phyloP scores from a whole-genome alignment of 2,113 vertebrate species.

The Mobula hypostoma region DNA sequence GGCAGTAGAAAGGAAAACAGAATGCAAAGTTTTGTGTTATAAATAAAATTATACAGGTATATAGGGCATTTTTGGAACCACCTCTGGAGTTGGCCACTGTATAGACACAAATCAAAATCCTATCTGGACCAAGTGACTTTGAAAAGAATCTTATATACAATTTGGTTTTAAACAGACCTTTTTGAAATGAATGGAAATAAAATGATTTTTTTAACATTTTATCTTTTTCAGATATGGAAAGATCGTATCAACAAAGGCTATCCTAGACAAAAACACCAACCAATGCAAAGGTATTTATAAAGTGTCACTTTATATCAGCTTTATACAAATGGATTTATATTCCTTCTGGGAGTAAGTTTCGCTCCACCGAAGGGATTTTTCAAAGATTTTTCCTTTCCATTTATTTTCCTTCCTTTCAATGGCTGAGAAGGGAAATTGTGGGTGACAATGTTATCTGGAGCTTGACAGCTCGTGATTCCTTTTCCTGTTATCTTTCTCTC shows the following conservation, averaged over 20 bases:
- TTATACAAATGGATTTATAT: background rate
- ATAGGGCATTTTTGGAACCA: no score
- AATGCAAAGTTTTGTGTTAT: no score
- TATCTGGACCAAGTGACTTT: background rate
- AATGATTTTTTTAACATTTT: slow-evolving; percentile 40
- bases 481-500: background rate
- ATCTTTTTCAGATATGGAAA: slow-evolving; percentile 79
- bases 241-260: slow-evolving; percentile 97
- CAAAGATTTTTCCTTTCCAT: background rate
- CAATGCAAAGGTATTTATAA: slow-evolving; percentile 88
- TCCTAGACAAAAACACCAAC: slow-evolving; percentile 97
- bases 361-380: background rate
- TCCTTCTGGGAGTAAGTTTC: background rate
- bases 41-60: no score
- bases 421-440: background rate
- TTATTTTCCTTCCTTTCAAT: background rate
- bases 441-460: background rate
- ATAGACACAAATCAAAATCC: background rate
- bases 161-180: background rate
- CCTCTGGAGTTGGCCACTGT: no score
- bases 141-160: background rate
- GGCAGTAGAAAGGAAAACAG: no score
- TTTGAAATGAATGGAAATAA: background rate
- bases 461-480: no score
- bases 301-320: background rate